These are phyloP conservation scores for Petrocephalus zakoni DNA, from an alignment of 2,113 vertebrate species.

Conservation along the genomic window DNA sequence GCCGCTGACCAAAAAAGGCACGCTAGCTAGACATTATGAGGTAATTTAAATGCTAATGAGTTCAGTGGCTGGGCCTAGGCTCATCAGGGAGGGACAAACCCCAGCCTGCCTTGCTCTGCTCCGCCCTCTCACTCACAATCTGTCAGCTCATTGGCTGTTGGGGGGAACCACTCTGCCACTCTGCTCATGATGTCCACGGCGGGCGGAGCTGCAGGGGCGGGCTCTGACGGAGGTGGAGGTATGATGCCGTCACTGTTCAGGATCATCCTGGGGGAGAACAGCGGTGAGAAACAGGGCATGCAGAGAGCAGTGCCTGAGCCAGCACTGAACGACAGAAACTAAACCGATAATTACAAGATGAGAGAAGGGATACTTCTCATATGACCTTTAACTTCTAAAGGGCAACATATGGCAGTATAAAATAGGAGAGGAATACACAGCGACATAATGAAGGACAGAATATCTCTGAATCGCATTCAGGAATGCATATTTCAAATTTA, in stretches of 20 bases:
- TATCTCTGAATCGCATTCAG: background rate
- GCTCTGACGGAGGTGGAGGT: slow-evolving; percentile 76
- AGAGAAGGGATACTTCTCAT: background rate
- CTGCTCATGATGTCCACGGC: slow-evolving; percentile 71
- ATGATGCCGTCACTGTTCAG: slow-evolving; percentile 75
- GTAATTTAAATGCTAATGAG: background rate
- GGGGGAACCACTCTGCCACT: slow-evolving; percentile 77
- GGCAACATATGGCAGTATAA: background rate
- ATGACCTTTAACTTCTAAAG: background rate
- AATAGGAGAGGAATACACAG: background rate
- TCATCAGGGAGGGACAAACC: background rate
- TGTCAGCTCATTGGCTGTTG: slow-evolving; percentile 75
- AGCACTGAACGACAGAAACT: background rate
- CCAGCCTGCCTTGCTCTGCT: background rate
- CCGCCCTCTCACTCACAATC: slow-evolving; percentile 67
- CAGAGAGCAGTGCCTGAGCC: background rate
- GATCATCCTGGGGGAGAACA: slow-evolving; percentile 68
- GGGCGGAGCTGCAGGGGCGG: slow-evolving; percentile 74
- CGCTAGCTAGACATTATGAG: background rate
- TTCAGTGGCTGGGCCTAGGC: background rate
- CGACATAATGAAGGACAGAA: background rate
- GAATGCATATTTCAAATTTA: background rate
- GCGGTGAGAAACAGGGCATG: background rate
- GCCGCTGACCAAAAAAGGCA: background rate
- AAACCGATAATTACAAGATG: background rate